These are phyloP conservation scores for Hylyphantes graminicola DNA, from an alignment of 1,140 invertebrate genomes.

Conservation along the genomic window DNA sequence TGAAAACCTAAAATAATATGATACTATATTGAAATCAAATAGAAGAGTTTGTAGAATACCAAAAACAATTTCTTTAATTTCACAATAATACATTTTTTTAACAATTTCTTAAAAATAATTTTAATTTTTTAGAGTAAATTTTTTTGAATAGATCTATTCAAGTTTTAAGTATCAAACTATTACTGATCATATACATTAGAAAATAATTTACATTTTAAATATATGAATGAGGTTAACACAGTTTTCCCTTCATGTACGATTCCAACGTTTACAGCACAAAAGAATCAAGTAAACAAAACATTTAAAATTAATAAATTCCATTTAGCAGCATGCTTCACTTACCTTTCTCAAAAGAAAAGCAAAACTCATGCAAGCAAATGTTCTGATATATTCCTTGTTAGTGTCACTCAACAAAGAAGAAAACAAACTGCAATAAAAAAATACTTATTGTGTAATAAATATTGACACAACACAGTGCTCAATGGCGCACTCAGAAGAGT, in stretches of 20 bases:
- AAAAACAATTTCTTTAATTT: too few species aligned
- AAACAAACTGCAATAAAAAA: slow-evolving; percentile 71
- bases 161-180: too few species aligned
- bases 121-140: too few species aligned
- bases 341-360: slow-evolving; percentile 89
- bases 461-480: neutral
- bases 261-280: neutral
- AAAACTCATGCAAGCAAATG: slow-evolving; percentile 95
- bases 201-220: neutral
- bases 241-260: neutral
- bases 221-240: neutral
- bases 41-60: too few species aligned
- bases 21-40: too few species aligned
- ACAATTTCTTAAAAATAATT: too few species aligned
- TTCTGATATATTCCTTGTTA: slow-evolving; percentile 83
- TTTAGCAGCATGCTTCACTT: slow-evolving; percentile 71
- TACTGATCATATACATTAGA: neutral
- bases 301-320: slow-evolving; percentile 76
- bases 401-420: slow-evolving; percentile 79
- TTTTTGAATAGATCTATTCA: too few species aligned
- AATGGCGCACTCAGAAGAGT: too few species aligned
- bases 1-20: too few species aligned
- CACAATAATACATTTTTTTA: too few species aligned
- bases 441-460: slow-evolving; percentile 17
- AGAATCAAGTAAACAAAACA: slow-evolving; percentile 71